phyloP scores from a whole-genome alignment of 2,888 invertebrate genomes.

The Oasisia sp. region DNA sequence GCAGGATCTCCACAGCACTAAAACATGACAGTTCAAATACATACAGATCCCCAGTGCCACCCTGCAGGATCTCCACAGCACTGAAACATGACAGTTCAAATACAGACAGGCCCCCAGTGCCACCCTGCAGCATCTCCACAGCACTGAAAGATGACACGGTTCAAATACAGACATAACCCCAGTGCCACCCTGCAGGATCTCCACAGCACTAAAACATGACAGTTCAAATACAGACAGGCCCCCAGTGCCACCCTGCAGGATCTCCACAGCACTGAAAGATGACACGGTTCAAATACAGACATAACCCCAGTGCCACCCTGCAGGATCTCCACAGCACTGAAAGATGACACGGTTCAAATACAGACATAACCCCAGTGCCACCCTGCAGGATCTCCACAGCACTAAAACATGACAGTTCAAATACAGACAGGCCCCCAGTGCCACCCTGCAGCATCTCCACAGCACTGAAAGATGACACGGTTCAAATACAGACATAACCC shows the following conservation, averaged over 20 bases:
- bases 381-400: slow-evolving; percentile 70
- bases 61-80: slow-evolving; percentile 69
- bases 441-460: slow-evolving; percentile 73
- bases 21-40: slow-evolving; percentile 82
- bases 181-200: slow-evolving; percentile 75
- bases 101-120: slow-evolving; percentile 94
- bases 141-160: slow-evolving; percentile 63
- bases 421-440: slow-evolving; percentile 93
- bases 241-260: slow-evolving; percentile 78
- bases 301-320: slow-evolving; percentile 87
- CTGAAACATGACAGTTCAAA: slow-evolving; percentile 68
- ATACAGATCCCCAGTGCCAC: slow-evolving; percentile 91
- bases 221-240: slow-evolving; percentile 88
- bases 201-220: slow-evolving; percentile 67
- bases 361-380: slow-evolving; percentile 93
- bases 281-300: slow-evolving; percentile 80
- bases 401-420: slow-evolving; percentile 67
- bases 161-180: slow-evolving; percentile 92
- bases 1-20: not conserved
- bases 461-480: slow-evolving; percentile 63
- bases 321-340: slow-evolving; percentile 70
- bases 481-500: slow-evolving; percentile 91
- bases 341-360: slow-evolving; percentile 70
- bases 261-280: slow-evolving; percentile 68
- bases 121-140: slow-evolving; percentile 71